A percentile compares a stretch with the other conserved stretches of the same genome.
Evolutionary conservation across 2,113 vertebrate genomes (phyloP).

Genomic region (Marmota flaviventris): DNA sequence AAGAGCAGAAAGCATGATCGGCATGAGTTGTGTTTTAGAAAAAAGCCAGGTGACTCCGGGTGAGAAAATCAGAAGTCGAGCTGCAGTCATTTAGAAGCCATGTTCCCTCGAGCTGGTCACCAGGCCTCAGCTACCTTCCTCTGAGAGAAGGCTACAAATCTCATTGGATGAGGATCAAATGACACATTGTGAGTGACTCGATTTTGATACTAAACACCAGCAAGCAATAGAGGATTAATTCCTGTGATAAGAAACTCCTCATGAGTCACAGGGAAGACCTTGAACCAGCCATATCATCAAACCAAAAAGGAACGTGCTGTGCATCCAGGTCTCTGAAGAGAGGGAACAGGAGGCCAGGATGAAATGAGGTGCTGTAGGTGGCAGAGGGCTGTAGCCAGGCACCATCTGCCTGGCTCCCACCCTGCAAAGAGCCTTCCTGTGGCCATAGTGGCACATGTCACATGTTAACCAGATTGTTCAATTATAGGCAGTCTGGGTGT

Average conservation of each 20-base stretch:
- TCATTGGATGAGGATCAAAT: not conserved
- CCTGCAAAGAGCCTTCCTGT: not conserved
- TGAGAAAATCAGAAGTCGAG: not conserved
- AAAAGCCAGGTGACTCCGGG: not conserved
- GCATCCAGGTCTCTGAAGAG: not conserved
- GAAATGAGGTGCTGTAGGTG: not conserved
- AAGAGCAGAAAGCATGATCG: not conserved
- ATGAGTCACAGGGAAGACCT: not conserved
- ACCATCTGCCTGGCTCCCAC: too few species aligned
- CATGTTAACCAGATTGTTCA: not conserved
- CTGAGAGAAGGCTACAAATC: not conserved
- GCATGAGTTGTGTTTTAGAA: not conserved
- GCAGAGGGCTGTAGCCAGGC: not conserved
- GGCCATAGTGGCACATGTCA: accelerated
- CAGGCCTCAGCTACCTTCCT: not conserved
- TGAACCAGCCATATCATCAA: not conserved
- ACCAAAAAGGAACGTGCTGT: not conserved
- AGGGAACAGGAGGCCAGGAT: not conserved
- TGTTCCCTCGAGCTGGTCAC: not conserved
- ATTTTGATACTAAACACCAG: not conserved
- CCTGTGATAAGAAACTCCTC: not conserved
- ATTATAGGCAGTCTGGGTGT: not conserved
- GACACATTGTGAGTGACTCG: not conserved
- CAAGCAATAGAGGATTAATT: not conserved
- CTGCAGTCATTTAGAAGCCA: not conserved